Percentiles rank a stretch among this genome's conserved stretches.
phyloP scores from a whole-genome alignment of 2,113 vertebrate species.

The Neomonachus schauinslandi region DNA sequence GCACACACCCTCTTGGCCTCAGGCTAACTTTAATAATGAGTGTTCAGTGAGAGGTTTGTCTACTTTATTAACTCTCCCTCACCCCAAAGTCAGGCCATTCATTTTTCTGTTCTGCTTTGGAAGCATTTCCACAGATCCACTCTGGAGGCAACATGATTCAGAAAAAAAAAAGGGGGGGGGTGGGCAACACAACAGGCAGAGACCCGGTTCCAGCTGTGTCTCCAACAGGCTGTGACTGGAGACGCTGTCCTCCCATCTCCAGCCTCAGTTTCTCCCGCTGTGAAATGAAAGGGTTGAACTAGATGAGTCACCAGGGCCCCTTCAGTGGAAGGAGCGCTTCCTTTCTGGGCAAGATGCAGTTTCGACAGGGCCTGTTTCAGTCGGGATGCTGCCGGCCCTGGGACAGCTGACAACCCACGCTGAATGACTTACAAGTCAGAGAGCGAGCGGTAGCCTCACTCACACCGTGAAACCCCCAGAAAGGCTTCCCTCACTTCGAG shows the following conservation, averaged over 20 bases:
- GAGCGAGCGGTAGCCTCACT: neutral
- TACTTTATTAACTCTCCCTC: neutral
- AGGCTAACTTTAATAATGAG: neutral
- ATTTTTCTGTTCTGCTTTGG: neutral
- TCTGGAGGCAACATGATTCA: neutral
- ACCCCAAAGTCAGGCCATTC: neutral
- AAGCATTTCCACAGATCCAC: neutral
- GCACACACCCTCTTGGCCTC: neutral
- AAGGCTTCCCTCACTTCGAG: neutral
- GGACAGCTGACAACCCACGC: fast-evolving
- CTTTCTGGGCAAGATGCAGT: neutral
- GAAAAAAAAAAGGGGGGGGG: neutral
- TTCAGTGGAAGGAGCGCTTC: fast-evolving
- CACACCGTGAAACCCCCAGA: fast-evolving
- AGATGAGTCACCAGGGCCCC: neutral
- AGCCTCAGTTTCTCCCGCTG: neutral
- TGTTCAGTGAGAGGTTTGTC: neutral
- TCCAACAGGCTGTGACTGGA: neutral
- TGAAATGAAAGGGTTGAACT: neutral
- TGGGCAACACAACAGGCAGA: neutral
- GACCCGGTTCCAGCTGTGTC: neutral
- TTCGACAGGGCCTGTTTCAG: neutral
- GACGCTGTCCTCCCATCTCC: fast-evolving
- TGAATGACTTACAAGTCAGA: neutral
- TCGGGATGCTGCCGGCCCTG: neutral